phyloP scores from a whole-genome alignment of 2,113 vertebrate species.

The Psittacus erithacus region DNA sequence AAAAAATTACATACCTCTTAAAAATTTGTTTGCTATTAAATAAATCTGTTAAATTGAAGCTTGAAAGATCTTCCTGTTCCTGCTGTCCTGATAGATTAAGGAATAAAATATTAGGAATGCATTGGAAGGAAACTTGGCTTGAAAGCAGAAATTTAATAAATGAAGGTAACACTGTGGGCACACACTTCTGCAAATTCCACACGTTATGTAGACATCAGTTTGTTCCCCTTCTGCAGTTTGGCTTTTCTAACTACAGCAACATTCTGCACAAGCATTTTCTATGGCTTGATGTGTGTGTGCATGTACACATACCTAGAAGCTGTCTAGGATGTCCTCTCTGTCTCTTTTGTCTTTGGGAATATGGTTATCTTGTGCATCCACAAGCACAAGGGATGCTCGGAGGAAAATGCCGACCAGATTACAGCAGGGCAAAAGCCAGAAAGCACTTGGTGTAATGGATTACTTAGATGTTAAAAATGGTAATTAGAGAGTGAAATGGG shows the following conservation, averaged over 20 bases:
- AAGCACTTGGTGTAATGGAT: background rate
- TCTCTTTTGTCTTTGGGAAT: background rate
- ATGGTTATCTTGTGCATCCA: background rate
- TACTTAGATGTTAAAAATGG: background rate
- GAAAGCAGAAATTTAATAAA: background rate
- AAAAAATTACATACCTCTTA: background rate
- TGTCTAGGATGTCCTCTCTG: background rate
- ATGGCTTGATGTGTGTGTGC: background rate
- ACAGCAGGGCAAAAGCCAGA: background rate
- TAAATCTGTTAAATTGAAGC: background rate
- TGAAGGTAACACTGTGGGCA: background rate
- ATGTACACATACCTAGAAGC: background rate
- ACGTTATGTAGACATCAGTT: background rate
- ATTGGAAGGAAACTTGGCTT: background rate
- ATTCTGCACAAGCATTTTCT: background rate
- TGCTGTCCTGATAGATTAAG: background rate
- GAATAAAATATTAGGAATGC: background rate
- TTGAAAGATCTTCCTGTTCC: background rate
- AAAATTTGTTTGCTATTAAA: background rate
- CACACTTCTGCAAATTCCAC: background rate
- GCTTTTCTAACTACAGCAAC: background rate
- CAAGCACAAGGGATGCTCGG: background rate
- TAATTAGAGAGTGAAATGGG: background rate
- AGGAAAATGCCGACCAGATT: background rate
- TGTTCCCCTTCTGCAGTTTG: background rate